These are phyloP conservation scores for Troglohyphantes excavatus DNA, from an alignment of 2,888 invertebrate species.

Conservation along the genomic window DNA sequence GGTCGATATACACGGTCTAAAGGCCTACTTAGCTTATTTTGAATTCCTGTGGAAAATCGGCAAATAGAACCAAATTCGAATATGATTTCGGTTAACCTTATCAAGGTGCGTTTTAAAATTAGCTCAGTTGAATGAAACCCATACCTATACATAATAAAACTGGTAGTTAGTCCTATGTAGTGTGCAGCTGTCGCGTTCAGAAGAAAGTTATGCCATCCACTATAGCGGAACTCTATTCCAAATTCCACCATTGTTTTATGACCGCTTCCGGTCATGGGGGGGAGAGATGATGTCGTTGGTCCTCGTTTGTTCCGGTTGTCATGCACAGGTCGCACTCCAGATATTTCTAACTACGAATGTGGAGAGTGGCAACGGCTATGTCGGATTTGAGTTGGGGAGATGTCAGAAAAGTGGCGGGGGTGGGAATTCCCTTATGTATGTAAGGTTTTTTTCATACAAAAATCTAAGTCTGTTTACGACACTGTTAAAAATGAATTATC, in stretches of 20 bases:
- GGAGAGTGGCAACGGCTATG: neutral
- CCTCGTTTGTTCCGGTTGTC: slow-evolving; percentile 50
- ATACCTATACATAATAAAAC: neutral
- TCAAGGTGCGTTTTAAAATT: neutral
- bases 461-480: too few species aligned
- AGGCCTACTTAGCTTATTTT: too few species aligned
- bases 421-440: too few species aligned
- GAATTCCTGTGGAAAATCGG: too few species aligned
- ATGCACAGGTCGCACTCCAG: slow-evolving; percentile 44
- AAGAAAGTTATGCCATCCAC: slow-evolving; percentile 2
- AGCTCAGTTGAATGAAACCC: neutral
- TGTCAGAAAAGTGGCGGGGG: too few species aligned
- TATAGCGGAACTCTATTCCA: slow-evolving; percentile 6
- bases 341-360: neutral
- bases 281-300: neutral
- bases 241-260: slow-evolving; percentile 31
- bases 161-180: neutral
- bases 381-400: too few species aligned
- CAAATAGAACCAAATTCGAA: too few species aligned
- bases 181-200: slow-evolving; percentile 16
- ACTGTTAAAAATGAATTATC: too few species aligned
- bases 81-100: too few species aligned
- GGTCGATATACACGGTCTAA: too few species aligned
- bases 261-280: slow-evolving; percentile 33
- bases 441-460: too few species aligned